These are phyloP conservation scores for Anseranas semipalmata DNA, from an alignment of 2,113 vertebrate genomes.

Conservation along the genomic window DNA sequence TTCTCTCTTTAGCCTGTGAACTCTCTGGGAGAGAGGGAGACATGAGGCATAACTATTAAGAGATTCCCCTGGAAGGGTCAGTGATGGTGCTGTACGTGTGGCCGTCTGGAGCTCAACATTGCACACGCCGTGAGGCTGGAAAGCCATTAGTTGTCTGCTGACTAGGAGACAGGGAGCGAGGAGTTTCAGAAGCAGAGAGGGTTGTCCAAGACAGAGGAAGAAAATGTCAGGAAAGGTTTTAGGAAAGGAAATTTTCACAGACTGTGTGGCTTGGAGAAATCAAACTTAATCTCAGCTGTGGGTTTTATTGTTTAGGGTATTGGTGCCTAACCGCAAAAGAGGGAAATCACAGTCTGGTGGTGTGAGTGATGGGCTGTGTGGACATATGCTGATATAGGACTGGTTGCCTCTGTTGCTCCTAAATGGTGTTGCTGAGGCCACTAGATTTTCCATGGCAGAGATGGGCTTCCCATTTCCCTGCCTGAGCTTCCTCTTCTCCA, in stretches of 20 bases:
- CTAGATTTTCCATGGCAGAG: neutral
- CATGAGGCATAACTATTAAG: neutral
- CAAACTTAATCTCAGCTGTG: neutral
- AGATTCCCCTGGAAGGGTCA: neutral
- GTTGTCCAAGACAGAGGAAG: neutral
- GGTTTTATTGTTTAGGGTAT: neutral
- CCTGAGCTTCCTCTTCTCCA: neutral
- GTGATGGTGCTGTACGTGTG: neutral
- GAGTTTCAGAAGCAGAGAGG: neutral
- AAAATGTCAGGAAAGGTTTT: neutral
- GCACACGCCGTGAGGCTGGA: neutral
- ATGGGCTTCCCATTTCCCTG: neutral
- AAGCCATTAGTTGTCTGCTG: neutral
- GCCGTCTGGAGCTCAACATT: neutral
- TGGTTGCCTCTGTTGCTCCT: neutral
- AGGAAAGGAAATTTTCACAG: too few species aligned
- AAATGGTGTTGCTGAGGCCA: neutral
- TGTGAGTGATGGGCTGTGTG: neutral
- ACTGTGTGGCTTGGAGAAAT: neutral
- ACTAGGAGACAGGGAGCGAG: neutral
- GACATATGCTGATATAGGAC: neutral
- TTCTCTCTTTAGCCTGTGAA: neutral
- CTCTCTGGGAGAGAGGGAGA: accelerated
- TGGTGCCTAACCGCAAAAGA: neutral
- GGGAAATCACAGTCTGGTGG: neutral